phyloP scores from a whole-genome alignment of 2,888 invertebrate species.

The Trilocha varians region DNA sequence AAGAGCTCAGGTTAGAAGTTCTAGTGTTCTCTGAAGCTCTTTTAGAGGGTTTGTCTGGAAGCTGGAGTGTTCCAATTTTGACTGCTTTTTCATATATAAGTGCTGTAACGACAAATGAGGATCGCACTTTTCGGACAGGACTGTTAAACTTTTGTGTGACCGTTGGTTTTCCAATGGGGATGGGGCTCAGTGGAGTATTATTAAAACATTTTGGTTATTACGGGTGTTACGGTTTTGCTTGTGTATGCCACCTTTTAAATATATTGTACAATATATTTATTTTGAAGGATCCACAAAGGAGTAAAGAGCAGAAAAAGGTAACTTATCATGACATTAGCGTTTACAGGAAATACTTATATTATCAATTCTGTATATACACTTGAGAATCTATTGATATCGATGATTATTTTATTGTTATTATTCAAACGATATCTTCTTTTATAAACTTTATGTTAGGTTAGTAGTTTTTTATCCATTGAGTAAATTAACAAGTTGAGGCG shows the following conservation, averaged over 20 bases:
- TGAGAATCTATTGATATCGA: too few species aligned
- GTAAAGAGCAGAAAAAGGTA: slow-evolving; percentile 43
- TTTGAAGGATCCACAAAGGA: slow-evolving; percentile 75
- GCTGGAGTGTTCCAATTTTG: slow-evolving; percentile 87
- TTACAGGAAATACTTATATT: too few species aligned
- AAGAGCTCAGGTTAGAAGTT: slow-evolving; percentile 81
- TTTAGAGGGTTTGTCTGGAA: slow-evolving; percentile 82
- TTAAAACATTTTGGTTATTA: slow-evolving; percentile 81
- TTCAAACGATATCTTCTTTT: too few species aligned
- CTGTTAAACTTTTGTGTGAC: slow-evolving; percentile 89
- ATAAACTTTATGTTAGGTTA: too few species aligned
- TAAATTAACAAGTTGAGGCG: too few species aligned
- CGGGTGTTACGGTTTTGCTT: slow-evolving; percentile 81
- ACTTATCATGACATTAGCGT: slow-evolving; percentile 6
- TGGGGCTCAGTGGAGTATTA: slow-evolving; percentile 85
- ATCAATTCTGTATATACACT: too few species aligned
- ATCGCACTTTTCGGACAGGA: slow-evolving; percentile 86
- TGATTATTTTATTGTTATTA: too few species aligned
- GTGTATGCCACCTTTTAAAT: slow-evolving; percentile 77
- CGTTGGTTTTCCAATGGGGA: slow-evolving; percentile 89
- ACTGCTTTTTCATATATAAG: slow-evolving; percentile 87
- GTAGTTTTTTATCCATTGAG: too few species aligned
- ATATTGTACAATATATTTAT: slow-evolving; percentile 78
- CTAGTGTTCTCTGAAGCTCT: slow-evolving; percentile 82
- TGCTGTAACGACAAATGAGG: slow-evolving; percentile 83